Base-by-base conservation (phyloP, 2,797 vertebrate species). In the Danio kyathit region DNA sequence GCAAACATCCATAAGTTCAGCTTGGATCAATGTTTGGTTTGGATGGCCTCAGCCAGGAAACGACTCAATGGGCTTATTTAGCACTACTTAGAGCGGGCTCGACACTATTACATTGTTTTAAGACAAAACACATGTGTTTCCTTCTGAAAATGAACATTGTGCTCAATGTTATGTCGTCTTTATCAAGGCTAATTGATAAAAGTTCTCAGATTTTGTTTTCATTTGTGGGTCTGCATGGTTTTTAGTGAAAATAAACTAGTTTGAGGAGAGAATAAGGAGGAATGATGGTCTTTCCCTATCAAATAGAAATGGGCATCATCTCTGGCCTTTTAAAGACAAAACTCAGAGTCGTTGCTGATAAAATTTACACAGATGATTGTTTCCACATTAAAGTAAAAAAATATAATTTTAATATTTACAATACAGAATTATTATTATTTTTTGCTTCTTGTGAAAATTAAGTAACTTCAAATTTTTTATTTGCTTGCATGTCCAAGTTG, bases 1-100 rank as follows among this genome's bases (percentile, higher is more conserved):
- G 69, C 74, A 86, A 86, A 86, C 74, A 87, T 84, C 79, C 74
- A 71, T 71, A 70, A 73, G 64, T 78, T 86, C 76, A 84, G 79
- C 76, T 52, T 63, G 75, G 79, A 64, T 78, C 81, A 72, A 56
- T 84, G 85, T 86, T 88, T 84, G 70, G 60, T 56, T 86, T 86
- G 83, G 79, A 85, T 70, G 74, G 59, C 66, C 80, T 59, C 38
- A 52, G 52, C 41, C 79, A 79, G 79, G 76, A 84, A 82, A 83
- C 56, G 74, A 63, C 65, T 87, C 76, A 78, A 82, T 76, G 60
- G 59, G 44, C 57, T 80, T 83, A 85, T 86, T 82, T 80, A 81
- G 60, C 60, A 54, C 61, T 82, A 71, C 71, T 79, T 80, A 74
- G 69, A 80, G 72, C 57, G 60, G 16, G n/a, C 74, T 73, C 61